These are phyloP conservation scores for Chloroceryle inda DNA, from an alignment of 2,797 vertebrate genomes.

Conservation along the genomic window DNA sequence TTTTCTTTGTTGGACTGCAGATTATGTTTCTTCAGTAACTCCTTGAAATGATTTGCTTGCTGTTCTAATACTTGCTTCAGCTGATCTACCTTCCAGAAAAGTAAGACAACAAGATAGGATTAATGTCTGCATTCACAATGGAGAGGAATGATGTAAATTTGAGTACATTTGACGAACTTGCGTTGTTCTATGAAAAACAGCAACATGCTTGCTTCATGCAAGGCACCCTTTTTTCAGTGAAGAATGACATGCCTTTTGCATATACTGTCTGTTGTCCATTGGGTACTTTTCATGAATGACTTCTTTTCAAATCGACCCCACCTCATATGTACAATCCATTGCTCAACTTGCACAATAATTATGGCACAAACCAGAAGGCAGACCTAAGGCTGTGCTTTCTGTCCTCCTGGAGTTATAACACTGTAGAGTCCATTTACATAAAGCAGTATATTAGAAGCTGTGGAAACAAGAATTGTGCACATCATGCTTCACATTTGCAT, in stretches of 20 bases:
- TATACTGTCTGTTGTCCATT: not conserved
- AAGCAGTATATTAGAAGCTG: not conserved
- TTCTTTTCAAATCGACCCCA: not conserved
- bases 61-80: constrained; percentile 75
- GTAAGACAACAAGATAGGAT: constrained; percentile 8
- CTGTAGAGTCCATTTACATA: not conserved
- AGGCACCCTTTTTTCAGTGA: not conserved
- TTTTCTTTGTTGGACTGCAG: constrained; percentile 84
- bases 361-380: not conserved
- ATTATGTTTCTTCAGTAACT: constrained; percentile 79
- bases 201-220: not conserved
- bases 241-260: not conserved
- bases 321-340: not conserved
- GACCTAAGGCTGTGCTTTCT: not conserved
- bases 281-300: not conserved
- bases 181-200: not conserved
- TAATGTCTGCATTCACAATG: constrained; percentile 10
- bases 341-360: not conserved
- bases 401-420: not conserved
- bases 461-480: not conserved
- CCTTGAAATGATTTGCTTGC: constrained; percentile 58
- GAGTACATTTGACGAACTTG: not conserved
- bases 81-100: constrained; percentile 68
- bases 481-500: not conserved
- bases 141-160: not conserved